Conservation (phyloP, 2,888 invertebrate genomes). For the Agrotis exclamationis region DNA sequence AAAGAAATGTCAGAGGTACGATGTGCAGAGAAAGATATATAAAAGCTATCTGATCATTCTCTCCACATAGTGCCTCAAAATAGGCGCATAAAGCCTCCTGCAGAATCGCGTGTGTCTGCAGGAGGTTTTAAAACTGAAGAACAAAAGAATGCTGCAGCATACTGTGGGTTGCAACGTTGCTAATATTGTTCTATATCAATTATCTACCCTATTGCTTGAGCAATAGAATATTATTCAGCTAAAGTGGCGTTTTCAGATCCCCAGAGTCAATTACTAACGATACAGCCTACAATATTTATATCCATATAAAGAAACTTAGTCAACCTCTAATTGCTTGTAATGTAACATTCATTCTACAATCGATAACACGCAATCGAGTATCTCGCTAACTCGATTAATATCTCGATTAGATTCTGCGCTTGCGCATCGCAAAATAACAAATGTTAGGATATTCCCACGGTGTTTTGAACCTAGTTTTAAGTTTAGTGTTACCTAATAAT, state of each 20-base stretch:
- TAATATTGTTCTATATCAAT: too few relatives aligned
- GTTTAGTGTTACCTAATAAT: constrained; percentile 32
- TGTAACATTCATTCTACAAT: constrained; percentile 58
- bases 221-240: too few relatives aligned
- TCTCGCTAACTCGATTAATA: constrained; percentile 61
- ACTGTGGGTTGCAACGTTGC: too few relatives aligned
- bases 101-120: too few relatives aligned
- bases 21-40: too few relatives aligned
- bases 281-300: constrained; percentile 15
- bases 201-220: too few relatives aligned
- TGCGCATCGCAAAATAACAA: constrained; percentile 66
- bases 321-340: constrained; percentile 62
- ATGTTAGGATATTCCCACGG: constrained; percentile 76
- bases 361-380: constrained; percentile 62
- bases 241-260: too few relatives aligned
- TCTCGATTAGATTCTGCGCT: constrained; percentile 71
- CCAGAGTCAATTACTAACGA: constrained; percentile 11
- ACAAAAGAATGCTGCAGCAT: background rate
- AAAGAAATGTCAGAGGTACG: too few relatives aligned
- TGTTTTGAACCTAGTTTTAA: constrained; percentile 37
- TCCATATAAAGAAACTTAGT: constrained; percentile 33
- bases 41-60: too few relatives aligned
- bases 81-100: too few relatives aligned
- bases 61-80: too few relatives aligned
- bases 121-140: too few relatives aligned